Base-by-base conservation (phyloP, 2,797 vertebrate species). In the Melanotaenia pygmaea region DNA sequence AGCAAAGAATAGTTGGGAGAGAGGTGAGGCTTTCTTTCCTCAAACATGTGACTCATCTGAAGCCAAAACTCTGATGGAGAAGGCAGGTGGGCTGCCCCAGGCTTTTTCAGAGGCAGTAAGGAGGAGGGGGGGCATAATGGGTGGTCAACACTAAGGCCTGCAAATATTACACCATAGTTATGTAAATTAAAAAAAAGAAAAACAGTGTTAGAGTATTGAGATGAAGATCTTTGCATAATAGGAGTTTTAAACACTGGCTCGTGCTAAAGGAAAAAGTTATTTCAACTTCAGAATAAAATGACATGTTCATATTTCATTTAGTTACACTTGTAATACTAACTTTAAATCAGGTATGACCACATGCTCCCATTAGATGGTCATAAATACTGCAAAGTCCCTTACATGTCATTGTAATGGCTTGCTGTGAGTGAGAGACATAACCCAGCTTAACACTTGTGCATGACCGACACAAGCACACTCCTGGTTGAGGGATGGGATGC, bases 41-140 rank as follows among this genome's bases (percentile, higher is more conserved):
- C 80, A 43, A 72, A 74, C 80, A 53, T 53, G 79, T 84, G 81
- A 86, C 35, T 90, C 81, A 86, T 84, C 76, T 53, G 0, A 66
- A 72, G 80, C 78, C 79, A 74, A 60, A 80, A 61, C 57, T 72
- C 45, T n/a, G 80, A 73, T 45, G 40, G 51, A 76, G 64, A 71
- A 38, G 45, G 64, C 45, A 64, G 74, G 80, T 75, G 80, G 71
- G 79, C 66, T 3, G 60, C 32, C 22, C 34, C 0, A n/a, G 66
- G 54, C 43, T 70, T 75, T 69, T 67, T 70, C 66, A 72, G 60
- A 67, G n/a, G 50, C 50, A 51, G 50, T 4, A 24, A 59, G 70
- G 26, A 59, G 70, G 26, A 73, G 64, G 43, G 76, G 45, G 70
- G 59, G 79, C 59, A 64, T 64, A 64, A 47, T 12, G 74, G 65